phyloP scores from a whole-genome alignment of 92 coral and sea anemone genomes.

The Virgularia gustaviana region DNA sequence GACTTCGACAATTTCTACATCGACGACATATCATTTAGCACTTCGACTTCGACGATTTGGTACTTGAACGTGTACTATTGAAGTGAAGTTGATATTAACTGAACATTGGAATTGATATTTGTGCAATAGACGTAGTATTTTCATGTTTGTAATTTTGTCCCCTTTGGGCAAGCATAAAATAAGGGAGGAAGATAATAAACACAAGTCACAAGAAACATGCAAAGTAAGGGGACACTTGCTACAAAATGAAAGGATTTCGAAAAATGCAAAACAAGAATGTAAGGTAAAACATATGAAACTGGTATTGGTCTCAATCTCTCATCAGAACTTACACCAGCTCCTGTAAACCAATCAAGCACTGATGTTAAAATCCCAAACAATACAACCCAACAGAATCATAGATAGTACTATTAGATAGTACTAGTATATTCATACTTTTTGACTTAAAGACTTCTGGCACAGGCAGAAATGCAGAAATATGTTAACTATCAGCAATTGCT shows the following conservation, averaged over 20 bases:
- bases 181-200: background rate
- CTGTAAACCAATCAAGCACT: too few species aligned
- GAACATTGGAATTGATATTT: slow-evolving; percentile 1
- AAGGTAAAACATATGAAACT: slow-evolving; percentile 18
- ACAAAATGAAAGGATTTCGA: background rate
- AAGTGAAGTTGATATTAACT: background rate
- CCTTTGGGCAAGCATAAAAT: background rate
- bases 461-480: too few species aligned
- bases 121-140: background rate
- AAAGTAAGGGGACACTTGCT: slow-evolving; percentile 6
- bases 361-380: too few species aligned
- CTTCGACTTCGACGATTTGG: too few species aligned
- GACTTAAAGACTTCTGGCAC: too few species aligned
- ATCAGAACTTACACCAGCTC: background rate
- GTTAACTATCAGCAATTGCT: too few species aligned
- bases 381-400: too few species aligned
- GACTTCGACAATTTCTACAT: background rate
- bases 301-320: slow-evolving; percentile 18
- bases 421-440: too few species aligned
- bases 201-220: background rate
- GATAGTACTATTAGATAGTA: too few species aligned
- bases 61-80: too few species aligned
- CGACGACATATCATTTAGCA: too few species aligned
- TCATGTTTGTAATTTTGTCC: background rate
- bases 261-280: background rate